Base-by-base conservation (phyloP, 1,140 invertebrate species). In the Zelostemma sp. region DNA sequence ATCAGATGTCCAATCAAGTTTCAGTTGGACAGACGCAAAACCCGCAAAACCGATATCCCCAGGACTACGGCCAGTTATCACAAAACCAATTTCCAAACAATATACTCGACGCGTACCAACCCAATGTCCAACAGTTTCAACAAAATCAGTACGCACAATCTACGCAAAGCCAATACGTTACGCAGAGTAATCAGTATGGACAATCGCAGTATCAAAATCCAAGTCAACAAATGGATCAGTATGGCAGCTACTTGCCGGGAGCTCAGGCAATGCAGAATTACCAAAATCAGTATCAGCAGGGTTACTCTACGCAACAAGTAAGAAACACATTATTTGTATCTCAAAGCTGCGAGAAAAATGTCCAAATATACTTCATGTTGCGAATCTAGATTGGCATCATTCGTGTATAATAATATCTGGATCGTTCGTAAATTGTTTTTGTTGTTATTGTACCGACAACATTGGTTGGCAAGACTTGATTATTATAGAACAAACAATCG, bases 241-340 rank as follows among this genome's bases (percentile, higher is more conserved):
- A 81, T 46, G 58, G 67, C 31, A 77, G 68, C 50, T 82, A 82
- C 46, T 64, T 68, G 43, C 59, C 71, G 19, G 64, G 56, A 15
- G 19, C 54, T 33, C 50, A 68, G 25, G 53, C 46, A 6, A 38
- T 58, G 4, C 84, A 83, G 19, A 78, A 77, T 58, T 84, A 76
- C 58, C 82, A 69, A 49, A 80, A 79, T 72, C 77, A 83, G 64
- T 80, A 74, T 66, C 78, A 78, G 43, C 77, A 79, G 53, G 65
- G 69, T 61, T 84, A 81, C 57, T 55, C 71, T 16, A 75, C 60
- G 74, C 78, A 81, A 51, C 84, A 86, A 82, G 84, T 86, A 71
- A 59, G 55, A 16, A n/a, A n/a, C n/a, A n/a, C n/a, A n/a, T n/a
- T n/a, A n/a, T n/a, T n/a, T n/a, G n/a, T n/a, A n/a, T n/a, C n/a